Percentiles rank a stretch among this genome's conserved stretches.
These are phyloP conservation scores for Polyodon spathula DNA, from an alignment of 2,113 vertebrate species.

Conservation along the genomic window DNA sequence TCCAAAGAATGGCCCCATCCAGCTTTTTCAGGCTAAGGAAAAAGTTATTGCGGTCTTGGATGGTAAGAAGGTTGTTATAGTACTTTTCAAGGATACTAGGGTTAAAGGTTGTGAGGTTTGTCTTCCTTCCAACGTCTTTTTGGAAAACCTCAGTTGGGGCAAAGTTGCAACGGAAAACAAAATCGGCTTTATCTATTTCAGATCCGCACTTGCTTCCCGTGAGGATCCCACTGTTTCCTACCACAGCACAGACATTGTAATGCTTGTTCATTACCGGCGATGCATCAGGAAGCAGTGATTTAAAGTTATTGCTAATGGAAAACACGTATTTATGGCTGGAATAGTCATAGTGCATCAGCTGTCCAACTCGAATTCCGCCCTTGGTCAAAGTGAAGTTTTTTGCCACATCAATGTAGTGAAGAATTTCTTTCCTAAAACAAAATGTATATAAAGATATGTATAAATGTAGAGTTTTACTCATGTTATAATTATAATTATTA, in stretches of 20 bases:
- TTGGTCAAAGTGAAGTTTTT: slow-evolving; percentile 88
- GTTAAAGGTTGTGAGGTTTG: slow-evolving; percentile 97
- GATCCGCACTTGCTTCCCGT: slow-evolving; percentile 82
- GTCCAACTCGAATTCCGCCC: slow-evolving; percentile 73
- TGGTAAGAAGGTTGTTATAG: slow-evolving; percentile 93
- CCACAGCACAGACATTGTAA: slow-evolving; percentile 81
- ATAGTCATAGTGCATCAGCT: slow-evolving; percentile 97
- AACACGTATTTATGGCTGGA: slow-evolving; percentile 97
- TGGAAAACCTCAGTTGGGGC: slow-evolving; percentile 88
- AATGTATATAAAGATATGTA: slow-evolving; percentile 20
- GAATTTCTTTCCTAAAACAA: slow-evolving; percentile 78
- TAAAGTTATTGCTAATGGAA: slow-evolving; percentile 87
- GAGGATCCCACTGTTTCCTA: slow-evolving; percentile 91
- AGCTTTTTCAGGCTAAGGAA: slow-evolving; percentile 91
- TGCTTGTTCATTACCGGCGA: slow-evolving; percentile 81
- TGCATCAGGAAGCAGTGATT: slow-evolving; percentile 77
- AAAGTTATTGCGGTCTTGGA: slow-evolving; percentile 97
- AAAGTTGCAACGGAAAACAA: slow-evolving; percentile 95
- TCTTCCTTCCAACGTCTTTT: slow-evolving; percentile 82
- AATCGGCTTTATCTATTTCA: slow-evolving; percentile 84
- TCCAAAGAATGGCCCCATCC: slow-evolving; percentile 88
- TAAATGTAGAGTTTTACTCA: not conserved
- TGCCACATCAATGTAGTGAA: slow-evolving; percentile 80
- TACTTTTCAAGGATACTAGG: slow-evolving; percentile 97
- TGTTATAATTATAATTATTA: too few species aligned